Evolutionary conservation across 2,888 invertebrate species (phyloP).

Genomic region (Sarcophaga carnaria): DNA sequence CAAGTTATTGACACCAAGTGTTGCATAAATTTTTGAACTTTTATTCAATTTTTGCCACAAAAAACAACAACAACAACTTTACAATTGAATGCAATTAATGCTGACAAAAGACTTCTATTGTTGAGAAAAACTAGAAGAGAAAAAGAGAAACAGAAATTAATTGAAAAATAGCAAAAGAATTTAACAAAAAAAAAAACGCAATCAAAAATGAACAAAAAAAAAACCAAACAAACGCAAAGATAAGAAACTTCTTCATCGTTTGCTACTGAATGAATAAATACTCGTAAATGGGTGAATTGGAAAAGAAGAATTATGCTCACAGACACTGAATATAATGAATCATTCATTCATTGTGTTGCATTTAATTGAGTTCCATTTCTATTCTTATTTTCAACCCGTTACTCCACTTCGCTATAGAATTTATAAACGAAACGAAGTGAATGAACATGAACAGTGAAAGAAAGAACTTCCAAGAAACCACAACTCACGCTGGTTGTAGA

Average conservation of each 20-base stretch:
- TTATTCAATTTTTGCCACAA: slow-evolving; percentile 7
- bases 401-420: background rate
- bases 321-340: slow-evolving; percentile 25
- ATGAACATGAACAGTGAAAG: background rate
- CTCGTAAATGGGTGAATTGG: slow-evolving; percentile 3
- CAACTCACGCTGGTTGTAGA: background rate
- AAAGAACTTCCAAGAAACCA: slow-evolving; percentile 43
- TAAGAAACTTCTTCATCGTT: slow-evolving; percentile 49
- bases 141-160: slow-evolving; percentile 28
- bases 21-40: slow-evolving; percentile 19
- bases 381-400: background rate
- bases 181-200: slow-evolving; percentile 20
- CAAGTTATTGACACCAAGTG: slow-evolving; percentile 41
- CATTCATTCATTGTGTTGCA: slow-evolving; percentile 36
- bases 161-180: slow-evolving; percentile 54
- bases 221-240: background rate
- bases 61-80: background rate
- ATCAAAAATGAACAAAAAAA: too few species aligned
- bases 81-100: slow-evolving; percentile 20
- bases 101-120: slow-evolving; percentile 32
- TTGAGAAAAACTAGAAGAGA: slow-evolving; percentile 26
- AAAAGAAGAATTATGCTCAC: background rate
- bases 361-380: slow-evolving; percentile 44
- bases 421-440: slow-evolving; percentile 4
- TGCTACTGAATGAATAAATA: background rate